phyloP scores from a whole-genome alignment of 1,140 invertebrate genomes.

The Pinna nobilis region DNA sequence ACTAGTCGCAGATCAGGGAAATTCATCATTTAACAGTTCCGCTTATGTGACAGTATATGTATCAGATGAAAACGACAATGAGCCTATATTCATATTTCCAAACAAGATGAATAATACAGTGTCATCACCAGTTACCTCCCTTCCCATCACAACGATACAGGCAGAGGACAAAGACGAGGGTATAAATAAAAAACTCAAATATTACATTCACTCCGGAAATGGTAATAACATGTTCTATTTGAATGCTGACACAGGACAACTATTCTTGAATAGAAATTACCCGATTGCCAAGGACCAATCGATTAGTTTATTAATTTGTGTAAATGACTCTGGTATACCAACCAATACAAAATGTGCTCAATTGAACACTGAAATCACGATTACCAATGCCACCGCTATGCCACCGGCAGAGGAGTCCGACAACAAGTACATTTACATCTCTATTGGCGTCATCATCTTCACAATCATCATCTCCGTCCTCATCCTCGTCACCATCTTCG shows the following conservation, averaged over 20 bases:
- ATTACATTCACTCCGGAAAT: constrained; percentile 69
- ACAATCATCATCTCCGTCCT: constrained; percentile 41
- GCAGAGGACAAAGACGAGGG: constrained; percentile 61
- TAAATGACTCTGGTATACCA: constrained; percentile 37
- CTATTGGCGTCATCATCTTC: constrained; percentile 42
- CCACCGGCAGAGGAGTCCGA: background rate
- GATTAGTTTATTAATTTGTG: constrained; percentile 34
- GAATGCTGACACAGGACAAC: constrained; percentile 88
- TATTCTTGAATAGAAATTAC: constrained; percentile 85
- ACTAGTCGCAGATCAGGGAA: constrained; percentile 84
- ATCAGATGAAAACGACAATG: constrained; percentile 93
- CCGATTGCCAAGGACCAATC: constrained; percentile 73
- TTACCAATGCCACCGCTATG: constrained; percentile 30
- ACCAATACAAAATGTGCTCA: constrained; percentile 66
- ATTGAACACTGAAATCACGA: constrained; percentile 33
- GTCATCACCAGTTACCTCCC: constrained; percentile 46
- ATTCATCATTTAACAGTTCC: constrained; percentile 76
- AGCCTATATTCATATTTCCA: constrained; percentile 78
- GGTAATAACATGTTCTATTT: constrained; percentile 87
- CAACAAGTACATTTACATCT: constrained; percentile 44
- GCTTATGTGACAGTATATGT: constrained; percentile 60
- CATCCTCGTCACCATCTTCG: constrained; percentile 39
- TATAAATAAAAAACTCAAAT: constrained; percentile 47
- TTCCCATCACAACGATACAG: constrained; percentile 46
- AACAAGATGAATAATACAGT: constrained; percentile 56